phyloP scores from a whole-genome alignment of 1,140 invertebrate species.

The Polypedilum vanderplanki region DNA sequence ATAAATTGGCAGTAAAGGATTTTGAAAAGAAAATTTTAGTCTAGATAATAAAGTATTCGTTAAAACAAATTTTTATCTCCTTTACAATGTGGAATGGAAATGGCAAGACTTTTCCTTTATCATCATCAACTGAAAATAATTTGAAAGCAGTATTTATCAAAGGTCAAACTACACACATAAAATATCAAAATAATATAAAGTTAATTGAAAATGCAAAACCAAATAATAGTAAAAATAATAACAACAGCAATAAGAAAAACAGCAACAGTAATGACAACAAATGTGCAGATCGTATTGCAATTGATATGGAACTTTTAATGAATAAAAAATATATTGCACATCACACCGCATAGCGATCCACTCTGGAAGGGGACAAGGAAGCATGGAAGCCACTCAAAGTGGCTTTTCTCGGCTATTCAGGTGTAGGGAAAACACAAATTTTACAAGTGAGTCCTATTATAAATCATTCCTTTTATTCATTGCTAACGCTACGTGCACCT shows the following conservation, averaged over 20 bases:
- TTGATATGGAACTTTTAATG: constrained; percentile 45
- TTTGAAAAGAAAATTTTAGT: no score
- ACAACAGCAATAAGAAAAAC: constrained; percentile 35
- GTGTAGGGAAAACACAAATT: constrained; percentile 74
- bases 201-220: not conserved
- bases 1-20: no score
- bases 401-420: constrained; percentile 66
- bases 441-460: constrained; percentile 55
- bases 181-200: constrained; percentile 10
- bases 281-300: constrained; percentile 36
- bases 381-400: constrained; percentile 67
- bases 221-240: constrained; percentile 31
- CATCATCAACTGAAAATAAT: not conserved
- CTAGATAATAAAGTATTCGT: no score
- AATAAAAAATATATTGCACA: constrained; percentile 44
- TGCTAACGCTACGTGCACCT: no score
- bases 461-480: constrained; percentile 31
- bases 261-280: constrained; percentile 36
- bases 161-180: not conserved
- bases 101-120: constrained; percentile 21
- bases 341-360: constrained; percentile 42
- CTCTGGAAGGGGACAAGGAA: constrained; percentile 45
- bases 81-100: constrained; percentile 20
- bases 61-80: no score
- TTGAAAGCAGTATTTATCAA: not conserved